Evolutionary conservation across 2,888 invertebrate species (phyloP).

Genomic region (Drosophila siamana): DNA sequence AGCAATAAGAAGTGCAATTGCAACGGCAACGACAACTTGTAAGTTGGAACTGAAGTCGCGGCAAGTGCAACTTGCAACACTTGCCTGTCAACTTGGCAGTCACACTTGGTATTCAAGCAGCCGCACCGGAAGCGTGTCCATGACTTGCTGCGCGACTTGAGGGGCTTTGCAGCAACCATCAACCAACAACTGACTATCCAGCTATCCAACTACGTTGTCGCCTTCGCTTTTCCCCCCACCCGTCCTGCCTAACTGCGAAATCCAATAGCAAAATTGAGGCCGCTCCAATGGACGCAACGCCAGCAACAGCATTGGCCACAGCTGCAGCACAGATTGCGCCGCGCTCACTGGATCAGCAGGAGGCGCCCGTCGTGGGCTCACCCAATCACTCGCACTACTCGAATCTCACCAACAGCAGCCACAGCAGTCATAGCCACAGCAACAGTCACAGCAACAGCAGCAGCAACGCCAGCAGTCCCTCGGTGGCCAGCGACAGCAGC

Average conservation of each 20-base stretch:
- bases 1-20: constrained; percentile 22
- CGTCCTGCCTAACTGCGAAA: too few species aligned
- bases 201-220: too few species aligned
- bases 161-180: background rate
- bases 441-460: constrained; percentile 55
- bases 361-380: constrained; percentile 57
- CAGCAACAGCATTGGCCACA: constrained; percentile 19
- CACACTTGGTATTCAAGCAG: constrained; percentile 62
- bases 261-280: too few species aligned
- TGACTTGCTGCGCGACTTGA: constrained; percentile 62
- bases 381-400: constrained; percentile 77
- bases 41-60: background rate
- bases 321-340: constrained; percentile 29
- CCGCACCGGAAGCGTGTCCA: constrained; percentile 76
- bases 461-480: constrained; percentile 60
- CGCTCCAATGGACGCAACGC: constrained; percentile 61
- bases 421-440: too few species aligned
- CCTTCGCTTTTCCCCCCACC: too few species aligned
- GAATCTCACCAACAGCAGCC: constrained; percentile 78
- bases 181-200: too few species aligned
- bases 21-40: constrained; percentile 19
- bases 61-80: constrained; percentile 34
- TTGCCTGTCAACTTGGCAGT: constrained; percentile 62
- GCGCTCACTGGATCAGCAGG: constrained; percentile 75
- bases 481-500: constrained; percentile 53